Conservation (phyloP, 2,113 vertebrate species). For the Hippocampus mohnikei region DNA sequence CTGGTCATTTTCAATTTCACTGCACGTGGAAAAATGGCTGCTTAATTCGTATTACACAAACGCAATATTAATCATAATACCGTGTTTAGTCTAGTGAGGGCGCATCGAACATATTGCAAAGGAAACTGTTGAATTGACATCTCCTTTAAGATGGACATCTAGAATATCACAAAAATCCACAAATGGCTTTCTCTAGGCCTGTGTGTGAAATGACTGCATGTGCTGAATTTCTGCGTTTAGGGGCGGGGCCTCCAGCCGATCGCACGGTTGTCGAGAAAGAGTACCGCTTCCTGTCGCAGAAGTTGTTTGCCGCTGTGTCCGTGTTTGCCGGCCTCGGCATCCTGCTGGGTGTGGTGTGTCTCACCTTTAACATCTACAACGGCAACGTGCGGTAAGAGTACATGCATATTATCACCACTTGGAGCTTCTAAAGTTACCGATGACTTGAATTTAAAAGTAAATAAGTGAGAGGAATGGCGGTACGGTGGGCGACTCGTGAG, state of each 20-base stretch:
- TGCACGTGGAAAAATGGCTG: too few species aligned
- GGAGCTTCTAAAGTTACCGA: too few species aligned
- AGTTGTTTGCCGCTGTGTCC: slow-evolving; percentile 89
- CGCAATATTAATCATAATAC: too few species aligned
- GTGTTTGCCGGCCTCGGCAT: slow-evolving; percentile 90
- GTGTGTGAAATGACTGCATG: background rate
- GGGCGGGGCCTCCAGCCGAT: slow-evolving; percentile 83
- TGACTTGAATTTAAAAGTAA: too few species aligned
- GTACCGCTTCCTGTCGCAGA: slow-evolving; percentile 88
- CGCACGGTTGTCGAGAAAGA: slow-evolving; percentile 88
- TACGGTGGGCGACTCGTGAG: too few species aligned
- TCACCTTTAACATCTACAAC: slow-evolving; percentile 97
- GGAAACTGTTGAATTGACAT: too few species aligned
- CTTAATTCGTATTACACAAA: too few species aligned
- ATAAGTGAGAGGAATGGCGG: too few species aligned
- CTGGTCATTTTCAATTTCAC: too few species aligned
- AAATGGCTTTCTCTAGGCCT: too few species aligned
- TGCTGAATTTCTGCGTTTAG: slow-evolving; percentile 50
- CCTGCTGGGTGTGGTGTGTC: slow-evolving; percentile 86
- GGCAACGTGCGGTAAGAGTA: slow-evolving; percentile 84
- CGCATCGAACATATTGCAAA: too few species aligned
- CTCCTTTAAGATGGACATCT: background rate
- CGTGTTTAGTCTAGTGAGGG: too few species aligned
- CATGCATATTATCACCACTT: background rate
- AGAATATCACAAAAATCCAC: background rate